Evolutionary conservation across 2,113 vertebrate species (phyloP).

Genomic region (Bubalus kerabau): DNA sequence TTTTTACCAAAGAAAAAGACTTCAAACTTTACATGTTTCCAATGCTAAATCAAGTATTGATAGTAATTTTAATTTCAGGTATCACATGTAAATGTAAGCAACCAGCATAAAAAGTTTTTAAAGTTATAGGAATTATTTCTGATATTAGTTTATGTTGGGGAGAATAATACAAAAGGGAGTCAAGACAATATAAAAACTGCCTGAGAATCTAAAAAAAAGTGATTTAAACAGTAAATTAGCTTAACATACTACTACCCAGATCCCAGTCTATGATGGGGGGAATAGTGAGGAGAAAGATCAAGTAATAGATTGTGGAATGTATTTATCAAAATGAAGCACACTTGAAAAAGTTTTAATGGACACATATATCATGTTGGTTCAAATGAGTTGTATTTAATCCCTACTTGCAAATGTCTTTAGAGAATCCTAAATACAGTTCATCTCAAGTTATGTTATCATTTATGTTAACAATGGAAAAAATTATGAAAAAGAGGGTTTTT

Average conservation of each 20-base stretch:
- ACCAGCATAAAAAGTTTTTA: background rate
- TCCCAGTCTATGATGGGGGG: background rate
- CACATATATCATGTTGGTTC: background rate
- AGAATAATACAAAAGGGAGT: background rate
- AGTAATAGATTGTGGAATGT: background rate
- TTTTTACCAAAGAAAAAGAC: background rate
- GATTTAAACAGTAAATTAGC: slow-evolving; percentile 13
- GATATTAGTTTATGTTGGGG: background rate
- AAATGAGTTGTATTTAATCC: background rate
- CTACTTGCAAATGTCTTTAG: slow-evolving; percentile 13
- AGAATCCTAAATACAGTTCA: background rate
- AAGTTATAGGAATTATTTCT: slow-evolving; percentile 10
- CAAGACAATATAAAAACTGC: background rate
- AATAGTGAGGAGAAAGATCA: background rate
- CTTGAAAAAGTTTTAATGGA: slow-evolving; percentile 19
- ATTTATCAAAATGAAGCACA: slow-evolving; percentile 12
- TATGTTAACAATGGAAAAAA: background rate
- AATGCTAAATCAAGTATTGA: background rate
- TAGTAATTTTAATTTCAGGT: background rate
- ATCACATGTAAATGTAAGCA: slow-evolving; percentile 2
- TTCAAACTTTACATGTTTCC: background rate
- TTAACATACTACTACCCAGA: background rate
- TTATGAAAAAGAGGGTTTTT: background rate
- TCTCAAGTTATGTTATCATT: slow-evolving; percentile 10
- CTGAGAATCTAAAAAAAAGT: background rate